Base-by-base conservation (phyloP, 2,888 invertebrate genomes). In the Drosophila ustulata region DNA sequence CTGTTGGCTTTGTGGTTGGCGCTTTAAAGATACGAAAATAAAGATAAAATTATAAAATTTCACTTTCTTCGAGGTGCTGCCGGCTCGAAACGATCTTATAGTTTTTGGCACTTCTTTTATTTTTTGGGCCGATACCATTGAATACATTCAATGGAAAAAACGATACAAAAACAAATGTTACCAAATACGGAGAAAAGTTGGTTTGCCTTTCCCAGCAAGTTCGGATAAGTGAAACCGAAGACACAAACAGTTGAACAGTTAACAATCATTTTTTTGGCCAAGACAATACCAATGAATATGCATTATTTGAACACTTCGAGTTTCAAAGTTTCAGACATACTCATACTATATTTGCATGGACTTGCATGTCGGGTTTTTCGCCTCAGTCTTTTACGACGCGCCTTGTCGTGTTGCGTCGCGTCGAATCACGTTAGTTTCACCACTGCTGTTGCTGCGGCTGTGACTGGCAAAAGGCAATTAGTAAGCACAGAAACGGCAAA, bases 31-130 rank as follows among this genome's bases (percentile, higher is more conserved):
- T 43, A 52, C 47, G 41, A 59, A 73, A 56, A 53, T 51, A 47
- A 30, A 61, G 18, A 57, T 62, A 66, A 57, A 70, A 75, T 28
- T 53, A 52, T 47, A 70, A 83, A 83, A 69, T 86, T 86, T 86
- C 85, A 86, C 85, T 86, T 86, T 86, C 85, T 86, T 83, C 69
- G 74, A 64, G 59, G 50, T 68, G 82, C 75, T 58, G 65, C 39
- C 69, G 61, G 50, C 46, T 62, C 41, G 32, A 30, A 53, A 45
- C 58, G 62, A 59, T 65, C 68, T 66, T 65, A 53, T 58, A 28
- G 50, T 49, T 66, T 49, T 49, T 34, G 13, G 23, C 46, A 28
- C 43, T 53, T 65, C 57, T 71, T 58, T 65, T 26, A 41, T 46
- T 62, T 56, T 61, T 68, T 61, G 50, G 68, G 46, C 51, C 69